A percentile compares a stretch with the other conserved stretches of the same genome.
Conservation (phyloP, 2,888 invertebrate genomes). For the Sarcophaga caerulescens region DNA sequence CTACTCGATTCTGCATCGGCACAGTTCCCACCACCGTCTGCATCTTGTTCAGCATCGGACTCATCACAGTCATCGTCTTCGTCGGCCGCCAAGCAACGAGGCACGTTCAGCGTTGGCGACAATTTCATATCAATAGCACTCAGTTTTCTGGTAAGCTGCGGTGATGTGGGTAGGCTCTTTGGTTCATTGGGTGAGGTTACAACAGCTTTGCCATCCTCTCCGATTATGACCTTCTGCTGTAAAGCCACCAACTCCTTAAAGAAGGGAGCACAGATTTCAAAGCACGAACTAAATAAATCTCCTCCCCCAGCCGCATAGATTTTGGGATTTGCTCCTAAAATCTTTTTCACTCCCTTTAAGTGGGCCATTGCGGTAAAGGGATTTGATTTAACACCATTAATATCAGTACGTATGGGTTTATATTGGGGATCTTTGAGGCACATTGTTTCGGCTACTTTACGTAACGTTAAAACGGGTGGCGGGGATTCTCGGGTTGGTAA, state of each 20-base stretch:
- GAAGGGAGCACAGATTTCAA: constrained; percentile 88
- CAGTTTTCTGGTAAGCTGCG: constrained; percentile 81
- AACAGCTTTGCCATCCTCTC: constrained; percentile 55
- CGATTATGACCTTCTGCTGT: constrained; percentile 73
- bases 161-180: constrained; percentile 83
- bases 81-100: constrained; percentile 59
- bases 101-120: constrained; percentile 68
- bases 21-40: constrained; percentile 78
- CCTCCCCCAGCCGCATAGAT: constrained; percentile 82
- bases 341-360: constrained; percentile 91
- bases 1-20: constrained; percentile 80
- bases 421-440: constrained; percentile 92
- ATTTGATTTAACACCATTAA: constrained; percentile 83
- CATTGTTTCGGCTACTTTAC: constrained; percentile 92
- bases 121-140: constrained; percentile 78
- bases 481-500: constrained; percentile 55
- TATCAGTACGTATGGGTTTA: constrained; percentile 83
- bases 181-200: constrained; percentile 75
- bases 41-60: constrained; percentile 76
- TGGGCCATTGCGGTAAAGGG: constrained; percentile 89
- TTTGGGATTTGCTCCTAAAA: constrained; percentile 85
- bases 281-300: constrained; percentile 88
- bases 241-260: constrained; percentile 80
- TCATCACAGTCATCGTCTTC: constrained; percentile 75
- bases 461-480: constrained; percentile 82